A percentile compares a stretch with the other conserved stretches of the same genome.
phyloP scores from a whole-genome alignment of 2,797 vertebrate genomes.

The Arremon brunneinucha region DNA sequence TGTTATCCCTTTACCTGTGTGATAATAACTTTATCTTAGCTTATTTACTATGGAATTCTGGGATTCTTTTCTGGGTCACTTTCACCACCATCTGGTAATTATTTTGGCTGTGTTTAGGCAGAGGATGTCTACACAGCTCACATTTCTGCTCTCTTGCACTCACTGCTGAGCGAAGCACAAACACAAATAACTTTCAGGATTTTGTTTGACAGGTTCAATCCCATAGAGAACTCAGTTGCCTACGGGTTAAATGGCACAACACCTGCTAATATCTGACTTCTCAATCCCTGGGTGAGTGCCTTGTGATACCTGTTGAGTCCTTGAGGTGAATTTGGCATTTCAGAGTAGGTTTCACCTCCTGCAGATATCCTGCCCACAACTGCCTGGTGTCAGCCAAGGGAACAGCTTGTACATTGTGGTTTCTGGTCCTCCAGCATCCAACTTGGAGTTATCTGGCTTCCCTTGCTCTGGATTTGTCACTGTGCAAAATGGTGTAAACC shows the following conservation, averaged over 20 bases:
- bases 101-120: slow-evolving; percentile 3
- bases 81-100: slow-evolving; percentile 18
- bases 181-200: background rate
- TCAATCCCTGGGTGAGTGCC: background rate
- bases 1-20: background rate
- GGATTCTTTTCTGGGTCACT: background rate
- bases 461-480: background rate
- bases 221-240: background rate
- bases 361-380: background rate
- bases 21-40: background rate
- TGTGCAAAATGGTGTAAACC: background rate
- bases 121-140: background rate
- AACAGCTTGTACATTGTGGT: fast-evolving
- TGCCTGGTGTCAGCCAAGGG: background rate
- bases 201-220: background rate
- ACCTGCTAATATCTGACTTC: background rate
- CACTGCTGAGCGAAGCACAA: background rate
- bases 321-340: background rate
- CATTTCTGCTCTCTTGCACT: background rate
- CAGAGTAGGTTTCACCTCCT: background rate
- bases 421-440: background rate
- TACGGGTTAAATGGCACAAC: background rate
- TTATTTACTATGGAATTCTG: background rate
- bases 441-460: background rate
- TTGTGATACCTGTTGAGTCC: background rate